Evolutionary conservation across 64 coral and sea anemone species (phyloP), one percentile per base, ranked within the genome.

Genomic region (Dendrophyllia cribrosa): DNA sequence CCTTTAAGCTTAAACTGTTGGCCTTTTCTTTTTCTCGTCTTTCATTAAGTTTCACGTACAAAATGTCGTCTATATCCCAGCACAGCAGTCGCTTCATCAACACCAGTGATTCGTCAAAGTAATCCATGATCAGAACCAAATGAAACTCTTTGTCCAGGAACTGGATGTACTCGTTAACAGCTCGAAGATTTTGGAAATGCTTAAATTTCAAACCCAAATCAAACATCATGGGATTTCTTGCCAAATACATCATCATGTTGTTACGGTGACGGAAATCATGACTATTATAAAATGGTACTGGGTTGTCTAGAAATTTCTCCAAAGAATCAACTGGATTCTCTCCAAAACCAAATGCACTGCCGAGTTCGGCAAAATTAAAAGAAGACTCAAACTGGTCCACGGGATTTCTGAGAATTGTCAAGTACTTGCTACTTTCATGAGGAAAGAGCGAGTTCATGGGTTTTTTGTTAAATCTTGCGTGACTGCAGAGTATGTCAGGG

Each of bases 401-500:
- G 50, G 95, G 95, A 47, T 96, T 58, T 48, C 95, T 84, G 19
- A 96, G 44, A 70, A 96, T 72, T 20, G 95, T 96, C 2, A 96
- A 73, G 19, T 90, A 96, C 43, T 58, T 87, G 22, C 58, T 74
- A 13, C 69, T 62, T 14, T 74, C 77, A 9, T 78, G 52, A 3
- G 91, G 86, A 77, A 96, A 80, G 6, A 91, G 24, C 17, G 47
- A 9, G 46, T 96, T 89, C 87, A 96, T 83, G 6, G 76, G 77
- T 66, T 59, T 60, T 19, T 85, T 58, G 43, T 67, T 96, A 51
- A 93, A 90, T 17, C 91, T 78, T 43, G 95, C 95, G 47, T 96
- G 95, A 52, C 93, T 96, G 86, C 95, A 93, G 87, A 96, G 95
- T 44, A 96, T 94, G 73, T 86, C 70, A 26, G 95, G 79, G 23